Conservation (phyloP, 2,113 vertebrate genomes). For the Microtus ochrogaster region DNA sequence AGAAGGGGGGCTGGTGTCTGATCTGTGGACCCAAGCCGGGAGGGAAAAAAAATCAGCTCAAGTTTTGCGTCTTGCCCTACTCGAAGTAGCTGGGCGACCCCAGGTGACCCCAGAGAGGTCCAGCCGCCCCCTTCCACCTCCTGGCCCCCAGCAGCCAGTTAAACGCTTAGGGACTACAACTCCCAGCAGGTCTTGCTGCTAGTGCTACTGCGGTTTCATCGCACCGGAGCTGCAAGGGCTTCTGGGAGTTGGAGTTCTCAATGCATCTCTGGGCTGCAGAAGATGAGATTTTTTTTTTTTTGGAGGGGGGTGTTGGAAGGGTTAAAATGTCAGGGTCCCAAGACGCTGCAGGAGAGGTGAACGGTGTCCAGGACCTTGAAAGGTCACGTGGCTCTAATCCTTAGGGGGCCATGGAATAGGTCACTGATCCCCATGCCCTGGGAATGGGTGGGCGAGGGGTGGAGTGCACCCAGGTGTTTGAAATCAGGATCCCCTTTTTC, state of each 20-base stretch:
- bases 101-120: conserved; percentile 40
- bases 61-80: conserved; percentile 23
- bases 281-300: conserved; percentile 9
- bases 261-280: conserved; percentile 66
- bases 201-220: background rate
- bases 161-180: conserved; percentile 67
- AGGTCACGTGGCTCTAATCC: background rate
- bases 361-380: background rate
- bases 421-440: background rate
- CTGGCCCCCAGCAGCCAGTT: conserved; percentile 27
- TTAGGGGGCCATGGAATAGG: background rate
- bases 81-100: conserved; percentile 47
- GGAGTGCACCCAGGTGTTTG: conserved; percentile 62
- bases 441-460: background rate
- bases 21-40: conserved; percentile 22
- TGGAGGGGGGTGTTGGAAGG: background rate
- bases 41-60: conserved; percentile 40
- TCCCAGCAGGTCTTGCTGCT: conserved; percentile 64
- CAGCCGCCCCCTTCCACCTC: conserved; percentile 57
- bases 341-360: conserved; percentile 26
- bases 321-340: conserved; percentile 70
- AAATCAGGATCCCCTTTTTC: conserved; percentile 31
- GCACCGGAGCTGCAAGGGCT: background rate
- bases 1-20: background rate
- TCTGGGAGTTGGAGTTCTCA: conserved; percentile 77